These are phyloP conservation scores for Drosophila anomelani DNA, from an alignment of 2,888 invertebrate genomes.

Conservation along the genomic window DNA sequence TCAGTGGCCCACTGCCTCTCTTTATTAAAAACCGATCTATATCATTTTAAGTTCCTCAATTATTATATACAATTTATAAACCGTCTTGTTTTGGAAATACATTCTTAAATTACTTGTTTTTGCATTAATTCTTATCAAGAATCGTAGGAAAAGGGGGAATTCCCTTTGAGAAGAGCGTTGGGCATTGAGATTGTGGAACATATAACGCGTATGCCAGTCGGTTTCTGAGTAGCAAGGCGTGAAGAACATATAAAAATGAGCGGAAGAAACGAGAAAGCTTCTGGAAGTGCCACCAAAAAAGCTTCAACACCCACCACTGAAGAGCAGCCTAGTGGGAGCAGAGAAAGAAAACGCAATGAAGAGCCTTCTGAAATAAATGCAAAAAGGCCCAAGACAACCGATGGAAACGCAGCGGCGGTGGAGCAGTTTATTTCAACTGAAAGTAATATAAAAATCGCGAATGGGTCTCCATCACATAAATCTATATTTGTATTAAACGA, in stretches of 20 bases:
- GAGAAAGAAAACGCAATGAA: background rate
- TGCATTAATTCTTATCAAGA: background rate
- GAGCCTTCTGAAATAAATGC: background rate
- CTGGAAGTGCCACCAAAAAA: background rate
- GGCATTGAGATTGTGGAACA: background rate
- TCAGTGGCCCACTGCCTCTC: too few relatives aligned
- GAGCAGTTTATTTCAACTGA: too few relatives aligned
- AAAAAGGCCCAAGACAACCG: background rate
- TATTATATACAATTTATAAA: too few relatives aligned
- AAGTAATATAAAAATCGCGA: background rate
- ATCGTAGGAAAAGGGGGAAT: background rate
- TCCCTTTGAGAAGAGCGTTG: background rate
- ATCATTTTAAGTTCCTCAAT: too few relatives aligned
- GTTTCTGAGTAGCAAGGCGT: background rate
- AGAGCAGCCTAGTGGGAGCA: background rate
- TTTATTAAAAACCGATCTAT: too few relatives aligned
- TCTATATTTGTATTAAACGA: background rate
- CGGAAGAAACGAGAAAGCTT: conserved; percentile 7
- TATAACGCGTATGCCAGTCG: background rate
- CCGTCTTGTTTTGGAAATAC: background rate
- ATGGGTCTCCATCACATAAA: background rate
- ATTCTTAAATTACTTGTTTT: background rate
- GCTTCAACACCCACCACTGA: background rate
- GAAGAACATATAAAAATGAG: conserved; percentile 4
- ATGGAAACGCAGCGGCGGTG: background rate